Conservation (phyloP, 1,140 invertebrate genomes). For the Temnothorax curvispinosus region DNA sequence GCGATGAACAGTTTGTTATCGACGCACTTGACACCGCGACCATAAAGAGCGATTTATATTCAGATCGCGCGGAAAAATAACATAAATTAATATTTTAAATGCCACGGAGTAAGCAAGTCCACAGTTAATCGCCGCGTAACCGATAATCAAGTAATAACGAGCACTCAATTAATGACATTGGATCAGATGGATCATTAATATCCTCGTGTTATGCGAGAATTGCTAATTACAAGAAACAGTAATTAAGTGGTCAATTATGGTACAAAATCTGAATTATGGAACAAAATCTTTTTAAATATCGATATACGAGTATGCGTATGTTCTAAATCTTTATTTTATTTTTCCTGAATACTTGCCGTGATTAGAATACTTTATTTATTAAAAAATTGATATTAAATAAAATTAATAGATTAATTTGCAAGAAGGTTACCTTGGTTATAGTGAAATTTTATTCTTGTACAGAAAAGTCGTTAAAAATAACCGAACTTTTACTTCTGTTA, state of each 20-base stretch:
- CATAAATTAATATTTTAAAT: constrained; percentile 43
- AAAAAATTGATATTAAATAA: neutral
- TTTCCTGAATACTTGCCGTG: neutral
- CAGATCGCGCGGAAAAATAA: constrained; percentile 24
- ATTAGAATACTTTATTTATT: neutral
- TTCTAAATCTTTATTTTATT: neutral
- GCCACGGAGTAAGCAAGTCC: neutral
- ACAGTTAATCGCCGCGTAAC: constrained; percentile 10
- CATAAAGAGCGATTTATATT: constrained; percentile 26
- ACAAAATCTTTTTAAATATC: neutral
- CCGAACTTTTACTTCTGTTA: neutral
- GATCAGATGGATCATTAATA: constrained; percentile 8
- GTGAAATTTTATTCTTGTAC: neutral
- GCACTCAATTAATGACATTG: neutral
- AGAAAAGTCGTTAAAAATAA: neutral
- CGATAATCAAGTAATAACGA: constrained; percentile 49
- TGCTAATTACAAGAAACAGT: constrained; percentile 20
- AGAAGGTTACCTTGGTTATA: neutral
- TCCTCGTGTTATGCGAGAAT: constrained; percentile 12
- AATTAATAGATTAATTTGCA: neutral
- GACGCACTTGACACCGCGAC: constrained; percentile 2
- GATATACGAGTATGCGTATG: neutral
- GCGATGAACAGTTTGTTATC: constrained; percentile 7
- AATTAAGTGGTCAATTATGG: constrained; percentile 25
- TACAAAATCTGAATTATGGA: neutral